phyloP scores from a whole-genome alignment of 2,797 vertebrate species.

The Pempheris klunzingeri region DNA sequence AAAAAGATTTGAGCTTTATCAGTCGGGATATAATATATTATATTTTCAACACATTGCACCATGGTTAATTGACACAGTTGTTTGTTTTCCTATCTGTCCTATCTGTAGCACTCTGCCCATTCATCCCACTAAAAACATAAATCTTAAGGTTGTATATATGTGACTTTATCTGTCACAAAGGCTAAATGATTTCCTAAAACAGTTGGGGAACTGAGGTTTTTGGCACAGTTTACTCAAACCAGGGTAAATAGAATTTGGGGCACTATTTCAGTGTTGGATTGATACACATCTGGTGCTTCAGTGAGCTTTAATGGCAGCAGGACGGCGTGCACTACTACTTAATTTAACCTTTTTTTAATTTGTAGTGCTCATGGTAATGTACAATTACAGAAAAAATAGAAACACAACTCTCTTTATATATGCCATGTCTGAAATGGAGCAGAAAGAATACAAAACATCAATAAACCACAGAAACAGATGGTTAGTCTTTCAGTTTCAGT shows the following conservation, averaged over 20 bases:
- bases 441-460: too few species aligned
- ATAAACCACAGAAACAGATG: too few species aligned
- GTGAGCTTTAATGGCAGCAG: background rate
- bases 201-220: background rate
- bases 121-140: background rate
- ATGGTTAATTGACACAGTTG: background rate
- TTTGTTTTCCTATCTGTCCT: background rate
- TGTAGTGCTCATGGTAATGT: too few species aligned
- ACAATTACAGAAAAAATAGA: too few species aligned
- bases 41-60: background rate
- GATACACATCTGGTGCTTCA: background rate
- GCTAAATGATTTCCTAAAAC: background rate
- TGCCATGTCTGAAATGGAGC: too few species aligned
- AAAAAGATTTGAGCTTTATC: background rate
- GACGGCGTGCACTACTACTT: too few species aligned
- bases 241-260: background rate
- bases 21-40: background rate
- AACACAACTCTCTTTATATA: too few species aligned
- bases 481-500: too few species aligned
- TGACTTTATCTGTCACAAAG: too few species aligned
- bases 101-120: too few species aligned
- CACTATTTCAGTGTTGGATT: background rate
- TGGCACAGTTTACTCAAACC: background rate
- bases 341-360: too few species aligned
- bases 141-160: too few species aligned